Base-by-base conservation (phyloP, 2,797 vertebrate genomes). In the Hoplostethus mediterraneus region DNA sequence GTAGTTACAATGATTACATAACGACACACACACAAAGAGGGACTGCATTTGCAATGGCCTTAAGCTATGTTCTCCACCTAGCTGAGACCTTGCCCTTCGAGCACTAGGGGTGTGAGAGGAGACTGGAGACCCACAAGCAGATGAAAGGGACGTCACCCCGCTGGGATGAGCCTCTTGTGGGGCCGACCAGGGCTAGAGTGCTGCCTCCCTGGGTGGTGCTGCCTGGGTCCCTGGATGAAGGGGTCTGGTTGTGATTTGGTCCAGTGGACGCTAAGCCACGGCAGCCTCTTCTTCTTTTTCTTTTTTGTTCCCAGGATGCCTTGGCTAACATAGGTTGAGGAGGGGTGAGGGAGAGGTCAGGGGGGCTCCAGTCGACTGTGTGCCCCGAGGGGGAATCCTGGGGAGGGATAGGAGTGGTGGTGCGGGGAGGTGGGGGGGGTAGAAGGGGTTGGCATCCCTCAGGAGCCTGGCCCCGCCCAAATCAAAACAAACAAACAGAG, bases 401-500 rank as follows among this genome's bases (percentile, higher is more conserved):
- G 65, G 85, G 83, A 84, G 85, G 88, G 79, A 90, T 52, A 73
- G 84, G n/a, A 78, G 71, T 77, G 68, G 84, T 82, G 63, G 85
- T 57, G 21, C 1, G 21, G 21, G 21, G 21, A 21, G 21, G 21
- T 21, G 21, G 61, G 81, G 67, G 67, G 48, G 76, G n/a, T 57
- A 42, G 44, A 31, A 75, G 21, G 21, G 21, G 21, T 21, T 21
- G 21, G 63, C 62, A 68, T 88, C 88, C 84, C 90, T 81, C 55
- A 81, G 87, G 80, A 90, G 86, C 58, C 66, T 68, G 77, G 64
- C 84, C 89, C 85, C 89, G 88, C 89, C 90, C 86, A 89, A 88
- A 91, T 86, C 77, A 94, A 93, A 93, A 94, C 92, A 95, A 95
- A 93, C 91, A 94, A 93, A 93, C 91, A 93, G 81, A 89, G 82